Base-by-base conservation (phyloP, 2,113 vertebrate genomes). In the Gymnobelideus leadbeateri region DNA sequence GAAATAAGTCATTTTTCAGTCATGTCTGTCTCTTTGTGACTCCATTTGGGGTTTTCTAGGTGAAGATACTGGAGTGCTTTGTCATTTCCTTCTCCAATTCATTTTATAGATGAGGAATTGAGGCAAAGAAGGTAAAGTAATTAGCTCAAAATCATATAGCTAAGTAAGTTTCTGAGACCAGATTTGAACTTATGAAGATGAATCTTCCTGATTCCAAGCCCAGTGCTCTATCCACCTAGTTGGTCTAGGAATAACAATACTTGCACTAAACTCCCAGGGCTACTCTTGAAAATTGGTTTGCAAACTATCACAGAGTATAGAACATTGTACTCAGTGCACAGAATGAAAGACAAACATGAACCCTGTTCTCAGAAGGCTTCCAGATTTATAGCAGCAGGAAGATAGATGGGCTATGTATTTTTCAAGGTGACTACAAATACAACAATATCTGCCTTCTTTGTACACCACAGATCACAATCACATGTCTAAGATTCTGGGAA, bases 291-390 rank as follows among this genome's bases (percentile, higher is more conserved):
- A 43, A 43, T 8, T 43, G n/a, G 3, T 84, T 84, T 84, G 68
- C 43, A 84, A 84, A 84, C 5, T 51, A 47, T 55, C 6, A 3
- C 1, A 26, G 51, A 93, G 91, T 50, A 11, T 9, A 4, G 61
- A 95, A 90, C 25, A 61, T 46, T 25, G 2, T 3, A 11, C 0
- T 0, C 0, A 0, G 12, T 26, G 43, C 16, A 52, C n/a, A 84
- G 6, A 84, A 84, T 43, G 19, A 43, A 84, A 77, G 14, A 84
- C 31, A 77, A 84, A 43, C 37, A 11, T 84, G 14, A 21, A 89
- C 50, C 0, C 1, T 53, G 0, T 0, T 7, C 11, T 92, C 28
- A 52, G 3, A 91, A 23, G 16, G 1, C 25, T 57, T 90, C 52
- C 47, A 50, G 91, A 11, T 21, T 16, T 28, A 19, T n/a, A 50